Conservation (phyloP, 2,888 invertebrate genomes). For the Halictus ligatus region DNA sequence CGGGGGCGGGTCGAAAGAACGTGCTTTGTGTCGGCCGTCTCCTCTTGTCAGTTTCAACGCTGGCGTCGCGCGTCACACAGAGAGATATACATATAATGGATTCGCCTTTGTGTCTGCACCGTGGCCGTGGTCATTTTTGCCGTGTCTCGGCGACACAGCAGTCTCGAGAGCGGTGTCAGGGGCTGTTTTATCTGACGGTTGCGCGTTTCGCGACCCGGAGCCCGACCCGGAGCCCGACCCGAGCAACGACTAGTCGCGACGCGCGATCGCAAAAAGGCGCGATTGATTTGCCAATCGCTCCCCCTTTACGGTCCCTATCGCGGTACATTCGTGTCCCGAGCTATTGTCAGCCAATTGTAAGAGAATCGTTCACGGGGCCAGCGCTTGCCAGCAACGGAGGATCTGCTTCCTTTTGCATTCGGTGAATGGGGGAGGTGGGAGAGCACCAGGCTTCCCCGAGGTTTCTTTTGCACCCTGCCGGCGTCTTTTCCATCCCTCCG, state of each 20-base stretch:
- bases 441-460: constrained; percentile 11
- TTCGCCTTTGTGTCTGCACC: constrained; percentile 56
- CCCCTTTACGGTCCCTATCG: not conserved
- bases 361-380: constrained; percentile 35
- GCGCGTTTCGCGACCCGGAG: constrained; percentile 41
- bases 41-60: constrained; percentile 52
- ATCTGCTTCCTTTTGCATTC: constrained; percentile 63
- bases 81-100: constrained; percentile 54
- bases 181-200: constrained; percentile 45
- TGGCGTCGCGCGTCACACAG: constrained; percentile 41
- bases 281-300: constrained; percentile 45
- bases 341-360: constrained; percentile 73
- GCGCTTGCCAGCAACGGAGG: constrained; percentile 38
- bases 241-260: not conserved
- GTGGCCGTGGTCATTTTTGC: constrained; percentile 55
- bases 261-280: constrained; percentile 49
- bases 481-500: constrained; percentile 34
- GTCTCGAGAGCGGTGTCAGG: constrained; percentile 35
- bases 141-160: constrained; percentile 22
- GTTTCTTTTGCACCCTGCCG: constrained; percentile 22
- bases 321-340: constrained; percentile 36
- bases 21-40: constrained; percentile 62
- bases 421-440: constrained; percentile 9
- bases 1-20: constrained; percentile 41
- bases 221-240: not conserved